These are phyloP conservation scores for Coelopa pilipes DNA, from an alignment of 2,888 invertebrate species.

Conservation along the genomic window DNA sequence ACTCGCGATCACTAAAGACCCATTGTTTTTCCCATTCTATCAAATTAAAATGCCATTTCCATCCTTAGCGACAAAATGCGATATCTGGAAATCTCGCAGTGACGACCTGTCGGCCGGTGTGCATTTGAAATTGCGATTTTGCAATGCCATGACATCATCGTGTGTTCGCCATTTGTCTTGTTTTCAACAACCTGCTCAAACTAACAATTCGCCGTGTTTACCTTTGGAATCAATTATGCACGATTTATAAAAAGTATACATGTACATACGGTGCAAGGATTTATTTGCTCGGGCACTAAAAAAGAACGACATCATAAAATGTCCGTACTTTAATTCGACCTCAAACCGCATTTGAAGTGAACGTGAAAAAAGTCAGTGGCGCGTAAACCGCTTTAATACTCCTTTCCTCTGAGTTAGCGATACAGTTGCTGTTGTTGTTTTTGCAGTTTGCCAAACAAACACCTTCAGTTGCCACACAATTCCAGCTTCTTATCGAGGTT, in stretches of 20 bases:
- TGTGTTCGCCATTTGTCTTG: background rate
- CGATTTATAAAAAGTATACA: background rate
- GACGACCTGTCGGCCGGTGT: background rate
- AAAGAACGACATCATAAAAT: background rate
- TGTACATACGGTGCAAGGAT: constrained; percentile 3
- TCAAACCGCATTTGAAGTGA: constrained; percentile 6
- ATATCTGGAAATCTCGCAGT: no score
- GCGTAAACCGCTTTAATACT: no score
- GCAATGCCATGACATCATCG: constrained; percentile 12
- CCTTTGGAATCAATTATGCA: constrained; percentile 16
- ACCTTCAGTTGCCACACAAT: no score
- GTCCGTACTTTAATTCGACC: background rate
- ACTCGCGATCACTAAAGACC: no score
- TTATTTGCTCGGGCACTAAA: background rate
- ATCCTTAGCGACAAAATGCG: no score
- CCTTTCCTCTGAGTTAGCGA: no score
- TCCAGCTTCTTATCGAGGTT: no score
- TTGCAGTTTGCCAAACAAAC: no score
- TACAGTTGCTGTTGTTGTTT: no score
- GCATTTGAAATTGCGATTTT: background rate
- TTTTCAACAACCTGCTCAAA: constrained; percentile 5
- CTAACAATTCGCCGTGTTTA: constrained; percentile 3
- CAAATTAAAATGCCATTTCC: no score
- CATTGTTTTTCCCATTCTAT: no score
- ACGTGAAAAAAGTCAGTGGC: no score